Percentiles rank a stretch among this genome's conserved stretches.
These are phyloP conservation scores for Drosophila kurseongensis DNA, from an alignment of 1,140 invertebrate genomes.

Conservation along the genomic window DNA sequence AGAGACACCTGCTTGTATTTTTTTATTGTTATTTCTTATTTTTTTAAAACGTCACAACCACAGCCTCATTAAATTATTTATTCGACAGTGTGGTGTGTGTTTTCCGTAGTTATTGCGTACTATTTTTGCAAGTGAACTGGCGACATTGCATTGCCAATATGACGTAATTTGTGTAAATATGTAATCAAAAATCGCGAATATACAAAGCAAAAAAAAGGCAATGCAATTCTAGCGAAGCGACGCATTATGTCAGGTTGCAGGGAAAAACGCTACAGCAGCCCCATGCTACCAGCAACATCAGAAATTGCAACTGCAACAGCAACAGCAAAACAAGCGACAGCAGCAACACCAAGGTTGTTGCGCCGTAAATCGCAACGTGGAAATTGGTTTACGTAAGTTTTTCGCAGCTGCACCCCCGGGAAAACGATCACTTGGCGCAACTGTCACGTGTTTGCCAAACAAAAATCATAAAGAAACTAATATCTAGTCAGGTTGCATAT, in stretches of 20 bases:
- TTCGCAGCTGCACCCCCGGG: conserved; percentile 40
- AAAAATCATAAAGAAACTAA: conserved; percentile 14
- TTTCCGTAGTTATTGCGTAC: conserved; percentile 58
- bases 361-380: conserved; percentile 80
- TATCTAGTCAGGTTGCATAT: conserved; percentile 38
- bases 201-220: conserved; percentile 24
- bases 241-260: conserved; percentile 55
- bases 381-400: conserved; percentile 84
- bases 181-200: conserved; percentile 25
- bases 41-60: conserved; percentile 30
- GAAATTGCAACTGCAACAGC: conserved; percentile 17
- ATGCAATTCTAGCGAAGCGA: conserved; percentile 64
- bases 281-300: conserved; percentile 30
- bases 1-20: conserved; percentile 2
- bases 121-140: conserved; percentile 64
- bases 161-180: conserved; percentile 73
- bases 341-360: conserved; percentile 49
- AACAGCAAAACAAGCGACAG: conserved; percentile 18
- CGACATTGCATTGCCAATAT: conserved; percentile 70
- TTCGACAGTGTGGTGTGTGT: neutral
- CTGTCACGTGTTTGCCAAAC: conserved; percentile 52
- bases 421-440: conserved; percentile 29
- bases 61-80: conserved; percentile 9
- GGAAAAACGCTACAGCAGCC: conserved; percentile 59
- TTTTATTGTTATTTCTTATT: conserved; percentile 12